Conservation (phyloP, 2,797 vertebrate genomes). For the Myiotriccus ornatus region DNA sequence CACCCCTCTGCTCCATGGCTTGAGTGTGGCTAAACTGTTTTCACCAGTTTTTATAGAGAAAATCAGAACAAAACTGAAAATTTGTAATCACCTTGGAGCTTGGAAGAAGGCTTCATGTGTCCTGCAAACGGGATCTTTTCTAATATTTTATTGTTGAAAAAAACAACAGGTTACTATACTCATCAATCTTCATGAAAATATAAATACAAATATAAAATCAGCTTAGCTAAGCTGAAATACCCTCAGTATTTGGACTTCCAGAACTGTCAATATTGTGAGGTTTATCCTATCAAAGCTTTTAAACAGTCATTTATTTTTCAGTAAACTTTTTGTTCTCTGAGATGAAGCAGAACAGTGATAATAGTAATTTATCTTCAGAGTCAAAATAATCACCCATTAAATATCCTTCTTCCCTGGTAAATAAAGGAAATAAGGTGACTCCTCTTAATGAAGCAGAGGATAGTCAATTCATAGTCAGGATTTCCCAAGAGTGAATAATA, state of each 20-base stretch:
- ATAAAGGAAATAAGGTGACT: background rate
- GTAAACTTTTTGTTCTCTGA: background rate
- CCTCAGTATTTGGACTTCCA: background rate
- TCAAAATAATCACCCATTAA: background rate
- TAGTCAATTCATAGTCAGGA: background rate
- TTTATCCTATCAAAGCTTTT: background rate
- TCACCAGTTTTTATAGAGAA: background rate
- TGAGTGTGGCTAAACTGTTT: background rate
- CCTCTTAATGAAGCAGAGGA: background rate
- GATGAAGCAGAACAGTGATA: background rate
- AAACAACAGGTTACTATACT: background rate
- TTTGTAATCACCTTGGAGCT: background rate
- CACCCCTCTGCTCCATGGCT: fast-evolving
- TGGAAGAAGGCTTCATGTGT: background rate
- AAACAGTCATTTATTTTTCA: background rate
- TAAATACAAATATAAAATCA: background rate
- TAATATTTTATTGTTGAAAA: background rate
- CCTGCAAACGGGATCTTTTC: background rate
- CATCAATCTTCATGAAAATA: background rate
- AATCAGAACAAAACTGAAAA: background rate
- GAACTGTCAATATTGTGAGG: background rate
- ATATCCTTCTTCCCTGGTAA: background rate
- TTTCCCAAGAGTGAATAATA: background rate
- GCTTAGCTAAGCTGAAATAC: background rate
- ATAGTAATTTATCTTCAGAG: background rate